phyloP scores from a whole-genome alignment of 2,797 vertebrate genomes.

The Champsocephalus esox region DNA sequence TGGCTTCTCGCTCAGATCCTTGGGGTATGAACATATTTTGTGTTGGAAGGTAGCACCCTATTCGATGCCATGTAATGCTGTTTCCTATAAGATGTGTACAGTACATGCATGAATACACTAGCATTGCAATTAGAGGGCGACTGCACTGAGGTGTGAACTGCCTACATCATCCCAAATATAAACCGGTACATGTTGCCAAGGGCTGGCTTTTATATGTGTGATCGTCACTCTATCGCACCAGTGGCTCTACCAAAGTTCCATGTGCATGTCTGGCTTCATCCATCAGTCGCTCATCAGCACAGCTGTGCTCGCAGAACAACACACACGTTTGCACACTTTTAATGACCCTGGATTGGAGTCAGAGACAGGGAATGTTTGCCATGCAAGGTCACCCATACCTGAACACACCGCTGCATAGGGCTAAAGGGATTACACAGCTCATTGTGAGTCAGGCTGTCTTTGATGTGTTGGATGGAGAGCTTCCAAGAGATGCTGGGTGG shows the following conservation, averaged over 20 bases:
- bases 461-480: constrained; percentile 66
- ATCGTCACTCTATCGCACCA: constrained; percentile 52
- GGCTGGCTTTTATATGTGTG: constrained; percentile 44
- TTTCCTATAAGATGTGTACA: constrained; percentile 12
- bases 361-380: constrained; percentile 48
- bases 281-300: constrained; percentile 34
- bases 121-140: constrained; percentile 20
- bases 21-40: neutral
- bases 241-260: constrained; percentile 8
- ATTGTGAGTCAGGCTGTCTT: constrained; percentile 65
- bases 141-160: constrained; percentile 33
- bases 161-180: constrained; percentile 38
- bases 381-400: constrained; percentile 66
- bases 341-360: constrained; percentile 27
- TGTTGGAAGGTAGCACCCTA: neutral
- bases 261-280: constrained; percentile 20
- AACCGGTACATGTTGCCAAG: constrained; percentile 29
- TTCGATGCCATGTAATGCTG: neutral
- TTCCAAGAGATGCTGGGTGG: constrained; percentile 60
- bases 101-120: constrained; percentile 1
- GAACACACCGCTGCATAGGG: constrained; percentile 51
- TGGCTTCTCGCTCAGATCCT: constrained; percentile 19
- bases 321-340: constrained; percentile 8
- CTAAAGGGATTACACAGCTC: constrained; percentile 70
- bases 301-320: constrained; percentile 32